Evolutionary conservation across 2,888 invertebrate species (phyloP).

Genomic region (Yponomeuta malinellus): DNA sequence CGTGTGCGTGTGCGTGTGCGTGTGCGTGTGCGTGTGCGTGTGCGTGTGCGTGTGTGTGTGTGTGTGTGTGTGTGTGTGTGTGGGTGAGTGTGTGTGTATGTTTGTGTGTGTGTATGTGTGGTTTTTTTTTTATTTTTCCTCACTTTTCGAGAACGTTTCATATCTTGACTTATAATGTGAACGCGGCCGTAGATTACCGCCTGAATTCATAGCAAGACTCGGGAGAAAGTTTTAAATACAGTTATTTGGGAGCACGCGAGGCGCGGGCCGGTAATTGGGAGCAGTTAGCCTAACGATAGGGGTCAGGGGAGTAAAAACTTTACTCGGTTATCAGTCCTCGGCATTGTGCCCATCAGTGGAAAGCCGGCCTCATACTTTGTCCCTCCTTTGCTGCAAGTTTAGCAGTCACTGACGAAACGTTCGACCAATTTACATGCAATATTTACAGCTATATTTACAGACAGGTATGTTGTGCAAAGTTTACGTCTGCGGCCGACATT

Average conservation of each 20-base stretch:
- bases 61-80: no score
- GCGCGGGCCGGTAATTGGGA: conserved; percentile 21
- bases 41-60: no score
- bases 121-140: not conserved
- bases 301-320: conserved; percentile 23
- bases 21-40: no score
- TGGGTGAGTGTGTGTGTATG: no score
- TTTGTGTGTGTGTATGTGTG: no score
- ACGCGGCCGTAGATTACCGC: not conserved
- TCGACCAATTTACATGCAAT: not conserved
- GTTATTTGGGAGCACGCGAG: conserved; percentile 24
- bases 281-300: conserved; percentile 24
- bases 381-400: not conserved
- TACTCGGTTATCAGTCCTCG: conserved; percentile 20
- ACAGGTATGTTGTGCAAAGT: not conserved
- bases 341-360: conserved; percentile 21
- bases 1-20: no score
- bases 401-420: not conserved
- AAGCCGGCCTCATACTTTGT: not conserved
- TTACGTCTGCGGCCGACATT: not conserved
- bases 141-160: not conserved
- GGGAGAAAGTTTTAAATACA: conserved; percentile 21
- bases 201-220: conserved; percentile 9
- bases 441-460: not conserved
- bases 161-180: not conserved